These are phyloP conservation scores for Hypomecis atomaria DNA, from an alignment of 2,888 invertebrate species.

Conservation along the genomic window DNA sequence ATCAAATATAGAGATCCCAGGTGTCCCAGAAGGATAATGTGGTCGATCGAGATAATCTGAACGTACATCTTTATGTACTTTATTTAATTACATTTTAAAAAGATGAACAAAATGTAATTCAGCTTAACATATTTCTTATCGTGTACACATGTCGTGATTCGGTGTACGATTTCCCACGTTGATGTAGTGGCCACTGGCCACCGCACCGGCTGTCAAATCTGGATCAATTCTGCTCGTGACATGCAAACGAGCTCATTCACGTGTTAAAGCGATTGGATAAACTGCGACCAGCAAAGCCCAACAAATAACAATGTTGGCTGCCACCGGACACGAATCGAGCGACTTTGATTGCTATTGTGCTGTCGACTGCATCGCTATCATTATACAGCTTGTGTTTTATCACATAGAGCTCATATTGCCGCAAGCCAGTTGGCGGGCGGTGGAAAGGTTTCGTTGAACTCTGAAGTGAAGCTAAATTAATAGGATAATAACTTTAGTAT, in stretches of 20 bases:
- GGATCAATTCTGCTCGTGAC: slow-evolving; percentile 24
- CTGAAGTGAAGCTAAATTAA: slow-evolving; percentile 17
- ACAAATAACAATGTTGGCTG: slow-evolving; percentile 34
- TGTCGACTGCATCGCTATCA: not conserved
- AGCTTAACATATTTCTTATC: not conserved
- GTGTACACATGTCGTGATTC: not conserved
- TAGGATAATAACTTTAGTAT: slow-evolving; percentile 14
- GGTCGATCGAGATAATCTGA: too few relatives aligned
- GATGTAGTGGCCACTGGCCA: not conserved
- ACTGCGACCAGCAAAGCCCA: slow-evolving; percentile 29
- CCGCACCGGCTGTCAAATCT: slow-evolving; percentile 16
- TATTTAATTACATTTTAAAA: too few relatives aligned
- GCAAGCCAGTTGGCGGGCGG: not conserved
- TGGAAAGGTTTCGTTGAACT: slow-evolving; percentile 25
- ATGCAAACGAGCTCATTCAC: slow-evolving; percentile 33
- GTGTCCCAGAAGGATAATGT: too few relatives aligned
- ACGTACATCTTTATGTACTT: too few relatives aligned
- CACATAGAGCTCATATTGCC: slow-evolving; percentile 22
- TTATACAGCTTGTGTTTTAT: slow-evolving; percentile 9
- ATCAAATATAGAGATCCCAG: too few relatives aligned
- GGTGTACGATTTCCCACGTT: slow-evolving; percentile 16
- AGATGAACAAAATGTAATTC: too few relatives aligned
- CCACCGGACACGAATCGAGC: slow-evolving; percentile 28
- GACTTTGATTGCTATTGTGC: slow-evolving; percentile 17
- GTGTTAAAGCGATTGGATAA: slow-evolving; percentile 40